phyloP scores from a whole-genome alignment of 2,888 invertebrate species.

The Peribatodes rhomboidaria region DNA sequence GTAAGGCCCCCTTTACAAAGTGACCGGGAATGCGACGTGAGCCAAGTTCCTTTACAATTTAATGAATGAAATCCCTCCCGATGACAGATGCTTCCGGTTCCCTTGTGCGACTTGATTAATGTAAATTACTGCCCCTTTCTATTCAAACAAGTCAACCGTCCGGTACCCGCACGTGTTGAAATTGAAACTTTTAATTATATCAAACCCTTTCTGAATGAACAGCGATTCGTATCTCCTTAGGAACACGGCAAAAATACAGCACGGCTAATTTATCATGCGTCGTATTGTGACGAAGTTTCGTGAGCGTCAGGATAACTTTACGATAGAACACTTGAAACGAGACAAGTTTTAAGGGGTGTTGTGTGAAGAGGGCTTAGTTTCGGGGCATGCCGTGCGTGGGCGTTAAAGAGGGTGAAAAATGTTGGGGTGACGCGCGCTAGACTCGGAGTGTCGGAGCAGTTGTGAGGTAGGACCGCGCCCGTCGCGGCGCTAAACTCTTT shows the following conservation, averaged over 20 bases:
- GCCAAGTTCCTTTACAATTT: slow-evolving; percentile 59
- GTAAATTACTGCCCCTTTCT: slow-evolving; percentile 48
- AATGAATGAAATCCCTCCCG: slow-evolving; percentile 70
- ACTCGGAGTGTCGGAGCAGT: slow-evolving; percentile 40
- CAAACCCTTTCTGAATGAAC: slow-evolving; percentile 17
- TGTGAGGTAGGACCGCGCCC: slow-evolving; percentile 42
- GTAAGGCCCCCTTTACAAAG: slow-evolving; percentile 44
- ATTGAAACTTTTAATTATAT: slow-evolving; percentile 26
- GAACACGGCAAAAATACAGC: slow-evolving; percentile 18
- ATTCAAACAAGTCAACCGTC: slow-evolving; percentile 45
- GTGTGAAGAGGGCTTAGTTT: slow-evolving; percentile 45
- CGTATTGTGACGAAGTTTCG: slow-evolving; percentile 20
- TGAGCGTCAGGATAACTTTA: slow-evolving; percentile 28
- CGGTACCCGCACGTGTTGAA: slow-evolving; percentile 42
- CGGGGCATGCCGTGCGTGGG: slow-evolving; percentile 41
- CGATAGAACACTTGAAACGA: slow-evolving; percentile 41
- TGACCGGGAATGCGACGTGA: slow-evolving; percentile 57
- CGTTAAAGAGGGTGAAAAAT: slow-evolving; percentile 42
- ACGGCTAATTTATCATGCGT: slow-evolving; percentile 25
- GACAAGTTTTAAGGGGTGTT: slow-evolving; percentile 46
- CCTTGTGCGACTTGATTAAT: slow-evolving; percentile 61
- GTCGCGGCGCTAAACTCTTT: no score
- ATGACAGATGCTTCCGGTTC: slow-evolving; percentile 69
- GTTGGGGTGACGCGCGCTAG: slow-evolving; percentile 41
- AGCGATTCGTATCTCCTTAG: slow-evolving; percentile 6